Conservation (phyloP, 1,140 invertebrate species). For the Himalopsyche phryganea region DNA sequence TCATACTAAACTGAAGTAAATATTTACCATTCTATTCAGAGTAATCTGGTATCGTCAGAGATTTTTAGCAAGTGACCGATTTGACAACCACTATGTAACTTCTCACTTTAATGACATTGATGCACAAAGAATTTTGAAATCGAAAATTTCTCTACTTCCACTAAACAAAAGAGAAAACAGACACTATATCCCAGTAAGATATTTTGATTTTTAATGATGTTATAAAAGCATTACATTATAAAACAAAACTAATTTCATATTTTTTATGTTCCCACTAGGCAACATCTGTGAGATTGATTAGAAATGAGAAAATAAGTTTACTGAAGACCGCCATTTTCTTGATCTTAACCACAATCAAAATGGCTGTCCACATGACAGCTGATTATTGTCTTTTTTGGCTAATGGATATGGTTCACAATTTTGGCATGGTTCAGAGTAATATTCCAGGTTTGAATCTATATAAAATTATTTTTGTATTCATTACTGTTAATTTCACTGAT, state of each 20-base stretch:
- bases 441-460: neutral
- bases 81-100: constrained; percentile 73
- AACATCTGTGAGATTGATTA: constrained; percentile 51
- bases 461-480: no score
- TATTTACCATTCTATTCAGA: constrained; percentile 54
- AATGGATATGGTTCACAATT: neutral
- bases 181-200: constrained; percentile 62
- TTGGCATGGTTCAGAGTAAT: neutral
- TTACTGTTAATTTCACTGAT: neutral
- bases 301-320: constrained; percentile 52
- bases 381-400: constrained; percentile 7
- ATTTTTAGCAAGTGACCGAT: constrained; percentile 68
- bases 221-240: no score
- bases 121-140: constrained; percentile 55
- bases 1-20: no score
- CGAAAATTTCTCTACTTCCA: constrained; percentile 66
- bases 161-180: constrained; percentile 62
- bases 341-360: constrained; percentile 42
- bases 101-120: constrained; percentile 66
- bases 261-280: no score
- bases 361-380: constrained; percentile 2
- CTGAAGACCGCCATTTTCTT: constrained; percentile 45
- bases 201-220: no score
- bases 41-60: constrained; percentile 68
- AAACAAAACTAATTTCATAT: no score